Conservation (phyloP, 2,797 vertebrate species). For the Darevskia nairensis region DNA sequence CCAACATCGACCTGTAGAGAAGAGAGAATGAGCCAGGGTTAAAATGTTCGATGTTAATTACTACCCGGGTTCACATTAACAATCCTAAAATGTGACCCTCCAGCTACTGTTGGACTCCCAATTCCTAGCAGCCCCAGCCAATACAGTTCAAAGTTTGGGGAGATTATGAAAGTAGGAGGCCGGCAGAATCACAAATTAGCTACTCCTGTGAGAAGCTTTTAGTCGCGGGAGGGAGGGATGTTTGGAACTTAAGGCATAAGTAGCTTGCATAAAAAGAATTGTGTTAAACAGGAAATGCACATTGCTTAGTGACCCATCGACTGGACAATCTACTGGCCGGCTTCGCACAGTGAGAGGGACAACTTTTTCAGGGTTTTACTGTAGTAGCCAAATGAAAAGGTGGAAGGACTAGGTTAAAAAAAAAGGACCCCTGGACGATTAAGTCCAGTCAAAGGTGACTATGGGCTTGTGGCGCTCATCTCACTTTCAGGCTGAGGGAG, state of each 20-base stretch:
- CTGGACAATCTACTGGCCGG: too few relatives aligned
- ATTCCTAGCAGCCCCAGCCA: not conserved
- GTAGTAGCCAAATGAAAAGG: not conserved
- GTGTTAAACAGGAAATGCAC: not conserved
- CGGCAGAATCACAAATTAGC: too few relatives aligned
- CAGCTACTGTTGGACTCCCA: not conserved
- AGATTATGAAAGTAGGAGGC: too few relatives aligned
- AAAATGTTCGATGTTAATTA: not conserved
- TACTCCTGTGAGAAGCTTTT: too few relatives aligned
- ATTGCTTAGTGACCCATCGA: not conserved
- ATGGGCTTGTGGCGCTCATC: too few relatives aligned
- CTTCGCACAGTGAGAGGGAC: not conserved
- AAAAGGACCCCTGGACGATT: too few relatives aligned
- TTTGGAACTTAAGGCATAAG: not conserved
- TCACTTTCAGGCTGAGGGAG: too few relatives aligned
- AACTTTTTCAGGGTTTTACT: not conserved
- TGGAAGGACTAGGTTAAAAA: not conserved
- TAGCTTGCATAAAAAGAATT: not conserved
- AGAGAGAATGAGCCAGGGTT: rapidly evolving
- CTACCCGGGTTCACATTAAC: not conserved
- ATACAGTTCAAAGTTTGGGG: too few relatives aligned
- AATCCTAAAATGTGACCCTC: not conserved
- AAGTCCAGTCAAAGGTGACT: too few relatives aligned
- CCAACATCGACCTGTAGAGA: constrained; percentile 49
- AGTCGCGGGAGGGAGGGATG: not conserved